Evolutionary conservation across 1,140 invertebrate genomes (phyloP).

Genomic region (Thaumetopoea pityocampa): DNA sequence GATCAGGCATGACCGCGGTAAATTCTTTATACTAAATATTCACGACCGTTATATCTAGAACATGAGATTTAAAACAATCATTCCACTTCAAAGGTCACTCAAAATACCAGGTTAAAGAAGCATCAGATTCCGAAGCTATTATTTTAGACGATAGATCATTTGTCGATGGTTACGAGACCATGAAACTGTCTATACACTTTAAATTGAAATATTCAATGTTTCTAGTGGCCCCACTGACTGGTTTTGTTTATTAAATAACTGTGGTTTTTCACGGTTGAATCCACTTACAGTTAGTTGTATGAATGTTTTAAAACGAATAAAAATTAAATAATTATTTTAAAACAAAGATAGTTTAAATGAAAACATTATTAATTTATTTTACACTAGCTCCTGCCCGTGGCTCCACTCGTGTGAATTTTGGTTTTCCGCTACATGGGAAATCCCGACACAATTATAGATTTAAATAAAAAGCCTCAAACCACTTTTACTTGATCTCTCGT

Average conservation of each 20-base stretch:
- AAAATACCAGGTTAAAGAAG: constrained; percentile 2
- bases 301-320: constrained; percentile 1
- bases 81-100: constrained; percentile 17
- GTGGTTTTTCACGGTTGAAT: constrained; percentile 4
- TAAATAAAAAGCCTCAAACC: too few relatives aligned
- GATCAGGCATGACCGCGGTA: constrained; percentile 55
- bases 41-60: constrained; percentile 17
- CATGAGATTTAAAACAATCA: constrained; percentile 16
- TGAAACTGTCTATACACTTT: constrained; percentile 44
- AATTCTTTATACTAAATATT: constrained; percentile 48
- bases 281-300: constrained; percentile 1
- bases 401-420: too few relatives aligned
- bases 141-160: constrained; percentile 22
- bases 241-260: constrained; percentile 12
- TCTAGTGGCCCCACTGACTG: constrained; percentile 6
- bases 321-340: constrained; percentile 7
- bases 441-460: too few relatives aligned
- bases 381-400: too few relatives aligned
- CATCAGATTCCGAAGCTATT: constrained; percentile 21
- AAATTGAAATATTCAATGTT: constrained; percentile 39
- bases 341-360: too few relatives aligned
- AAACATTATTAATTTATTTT: too few relatives aligned
- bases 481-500: too few relatives aligned
- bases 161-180: constrained; percentile 39
- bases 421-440: too few relatives aligned